These are phyloP conservation scores for Halictus ligatus DNA, from an alignment of 2,888 invertebrate genomes.

Conservation along the genomic window DNA sequence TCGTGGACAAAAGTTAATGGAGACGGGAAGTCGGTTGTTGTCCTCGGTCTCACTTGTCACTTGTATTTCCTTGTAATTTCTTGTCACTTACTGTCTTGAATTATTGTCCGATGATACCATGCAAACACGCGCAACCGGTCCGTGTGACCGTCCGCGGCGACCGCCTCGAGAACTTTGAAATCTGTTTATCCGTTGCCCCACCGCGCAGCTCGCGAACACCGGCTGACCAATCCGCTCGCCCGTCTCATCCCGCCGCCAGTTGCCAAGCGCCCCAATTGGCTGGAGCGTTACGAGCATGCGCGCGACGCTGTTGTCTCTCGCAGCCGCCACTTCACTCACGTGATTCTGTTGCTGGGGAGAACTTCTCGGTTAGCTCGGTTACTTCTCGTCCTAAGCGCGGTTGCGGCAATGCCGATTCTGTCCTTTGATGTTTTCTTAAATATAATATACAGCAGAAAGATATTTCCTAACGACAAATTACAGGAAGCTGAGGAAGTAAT, in stretches of 20 bases:
- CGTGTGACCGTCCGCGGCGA: constrained; percentile 54
- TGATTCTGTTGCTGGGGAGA: constrained; percentile 75
- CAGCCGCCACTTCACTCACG: constrained; percentile 28
- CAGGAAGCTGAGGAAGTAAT: background rate
- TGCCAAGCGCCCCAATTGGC: constrained; percentile 71
- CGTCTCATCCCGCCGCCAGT: constrained; percentile 76
- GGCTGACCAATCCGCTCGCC: constrained; percentile 62
- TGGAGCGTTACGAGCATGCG: background rate
- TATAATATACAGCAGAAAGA: background rate
- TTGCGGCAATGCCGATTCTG: background rate
- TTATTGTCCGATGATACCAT: background rate
- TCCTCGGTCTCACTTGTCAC: constrained; percentile 8
- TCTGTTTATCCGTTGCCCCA: constrained; percentile 71
- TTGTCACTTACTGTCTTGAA: background rate
- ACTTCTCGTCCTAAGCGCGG: constrained; percentile 34
- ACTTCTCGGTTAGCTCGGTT: constrained; percentile 55
- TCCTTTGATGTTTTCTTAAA: background rate
- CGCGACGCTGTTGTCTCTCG: constrained; percentile 47
- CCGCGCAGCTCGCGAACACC: constrained; percentile 56
- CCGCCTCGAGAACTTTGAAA: constrained; percentile 73
- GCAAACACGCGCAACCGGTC: constrained; percentile 68
- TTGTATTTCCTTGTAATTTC: too few relatives aligned
- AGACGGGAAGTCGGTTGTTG: background rate
- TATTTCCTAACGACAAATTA: background rate
- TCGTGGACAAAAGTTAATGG: constrained; percentile 42